phyloP scores from a whole-genome alignment of 2,888 invertebrate genomes.

The Callyntrura sp. region DNA sequence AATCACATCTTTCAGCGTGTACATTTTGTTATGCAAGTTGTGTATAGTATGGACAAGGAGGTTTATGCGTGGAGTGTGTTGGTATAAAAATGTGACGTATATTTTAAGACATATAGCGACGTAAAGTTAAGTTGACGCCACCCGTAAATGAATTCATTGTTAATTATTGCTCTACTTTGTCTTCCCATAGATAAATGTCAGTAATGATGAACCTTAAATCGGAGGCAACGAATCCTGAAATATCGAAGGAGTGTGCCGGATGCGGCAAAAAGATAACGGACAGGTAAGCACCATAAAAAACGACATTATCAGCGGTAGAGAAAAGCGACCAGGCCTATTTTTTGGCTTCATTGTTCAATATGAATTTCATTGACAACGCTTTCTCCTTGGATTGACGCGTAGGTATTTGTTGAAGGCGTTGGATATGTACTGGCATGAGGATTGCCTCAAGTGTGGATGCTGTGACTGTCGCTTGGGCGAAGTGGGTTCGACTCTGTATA shows the following conservation, averaged over 20 bases:
- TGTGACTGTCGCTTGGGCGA: constrained; percentile 98
- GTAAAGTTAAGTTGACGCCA: neutral
- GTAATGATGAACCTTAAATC: constrained; percentile 84
- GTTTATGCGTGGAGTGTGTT: no score
- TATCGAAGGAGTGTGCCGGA: constrained; percentile 91
- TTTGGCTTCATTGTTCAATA: neutral
- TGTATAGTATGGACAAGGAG: no score
- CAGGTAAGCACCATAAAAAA: constrained; percentile 86
- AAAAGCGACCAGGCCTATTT: neutral
- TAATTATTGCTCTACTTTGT: neutral
- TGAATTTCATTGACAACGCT: neutral
- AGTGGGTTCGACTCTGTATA: constrained; percentile 97
- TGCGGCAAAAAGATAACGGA: constrained; percentile 95
- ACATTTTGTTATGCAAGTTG: no score
- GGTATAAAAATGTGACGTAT: no score
- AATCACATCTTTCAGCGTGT: no score
- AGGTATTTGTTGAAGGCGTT: constrained; percentile 96
- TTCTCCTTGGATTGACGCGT: constrained; percentile 56
- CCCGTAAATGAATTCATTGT: neutral
- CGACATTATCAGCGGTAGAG: neutral
- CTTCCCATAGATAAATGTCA: constrained; percentile 18
- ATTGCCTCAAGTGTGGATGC: constrained; percentile 98
- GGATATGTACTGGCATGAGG: constrained; percentile 99
- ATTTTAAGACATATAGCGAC: no score
- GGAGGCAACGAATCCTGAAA: constrained; percentile 80